phyloP scores from a whole-genome alignment of 2,113 vertebrate species.

The Myxocyprinus asiaticus region DNA sequence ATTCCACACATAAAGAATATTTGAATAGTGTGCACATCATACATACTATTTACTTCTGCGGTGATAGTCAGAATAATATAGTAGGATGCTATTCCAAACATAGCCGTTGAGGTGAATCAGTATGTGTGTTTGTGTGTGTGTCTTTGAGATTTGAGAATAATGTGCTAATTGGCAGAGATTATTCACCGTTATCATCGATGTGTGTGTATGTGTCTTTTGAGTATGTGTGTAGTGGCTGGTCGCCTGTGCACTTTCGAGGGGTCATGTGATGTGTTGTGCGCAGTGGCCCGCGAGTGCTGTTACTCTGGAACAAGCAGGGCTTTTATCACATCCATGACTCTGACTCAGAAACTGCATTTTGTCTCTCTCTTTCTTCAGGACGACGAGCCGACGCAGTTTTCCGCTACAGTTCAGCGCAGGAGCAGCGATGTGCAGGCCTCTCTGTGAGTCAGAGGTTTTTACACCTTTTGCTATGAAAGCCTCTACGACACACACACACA shows the following conservation, averaged over 20 bases:
- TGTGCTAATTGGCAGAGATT: not conserved
- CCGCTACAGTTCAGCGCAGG: conserved; percentile 87
- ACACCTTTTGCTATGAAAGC: conserved; percentile 85
- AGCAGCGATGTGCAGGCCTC: conserved; percentile 93
- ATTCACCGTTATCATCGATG: not conserved
- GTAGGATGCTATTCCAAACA: too few species aligned
- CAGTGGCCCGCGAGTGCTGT: conserved; percentile 58
- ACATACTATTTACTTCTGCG: too few species aligned
- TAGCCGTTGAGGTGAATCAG: too few species aligned
- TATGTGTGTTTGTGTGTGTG: too few species aligned
- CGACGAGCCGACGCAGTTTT: conserved; percentile 76
- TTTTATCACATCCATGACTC: conserved; percentile 81
- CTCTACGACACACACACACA: conserved; percentile 74
- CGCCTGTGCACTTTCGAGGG: not conserved
- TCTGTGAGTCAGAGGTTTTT: conserved; percentile 98
- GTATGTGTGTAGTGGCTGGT: not conserved
- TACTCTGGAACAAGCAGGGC: conserved; percentile 82
- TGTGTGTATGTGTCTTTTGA: not conserved
- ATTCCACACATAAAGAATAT: too few species aligned
- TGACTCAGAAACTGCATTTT: conserved; percentile 87
- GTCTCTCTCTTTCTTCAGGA: conserved; percentile 67
- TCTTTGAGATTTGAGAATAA: not conserved
- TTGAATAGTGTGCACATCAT: too few species aligned
- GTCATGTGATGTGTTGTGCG: not conserved
- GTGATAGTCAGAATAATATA: too few species aligned